phyloP scores from a whole-genome alignment of 2,113 vertebrate genomes.

The Leptobrachium leishanense region DNA sequence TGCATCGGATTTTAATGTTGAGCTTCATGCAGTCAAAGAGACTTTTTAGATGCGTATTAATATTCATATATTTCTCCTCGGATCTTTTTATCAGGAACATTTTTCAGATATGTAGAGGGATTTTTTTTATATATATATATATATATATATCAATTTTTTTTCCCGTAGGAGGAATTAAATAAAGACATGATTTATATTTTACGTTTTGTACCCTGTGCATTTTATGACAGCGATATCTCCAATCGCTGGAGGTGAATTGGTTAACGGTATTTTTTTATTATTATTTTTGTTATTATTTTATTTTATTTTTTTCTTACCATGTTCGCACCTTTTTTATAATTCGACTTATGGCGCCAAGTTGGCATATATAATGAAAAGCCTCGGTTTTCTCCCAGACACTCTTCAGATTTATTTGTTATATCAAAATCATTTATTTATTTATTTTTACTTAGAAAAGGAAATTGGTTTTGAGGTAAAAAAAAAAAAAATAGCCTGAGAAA shows the following conservation, averaged over 20 bases:
- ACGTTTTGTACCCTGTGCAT: background rate
- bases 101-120: constrained; percentile 21
- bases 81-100: constrained; percentile 34
- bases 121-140: constrained; percentile 17
- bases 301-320: background rate
- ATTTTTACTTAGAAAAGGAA: background rate
- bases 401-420: constrained; percentile 11
- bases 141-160: background rate
- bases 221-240: background rate
- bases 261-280: background rate
- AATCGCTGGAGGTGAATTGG: background rate
- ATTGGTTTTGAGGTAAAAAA: background rate
- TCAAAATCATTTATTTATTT: background rate
- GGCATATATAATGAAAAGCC: constrained; percentile 8
- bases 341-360: constrained; percentile 1
- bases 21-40: constrained; percentile 27
- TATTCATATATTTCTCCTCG: constrained; percentile 45
- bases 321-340: constrained; percentile 16
- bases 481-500: too few relatives aligned
- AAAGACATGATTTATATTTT: constrained; percentile 1
- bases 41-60: constrained; percentile 39
- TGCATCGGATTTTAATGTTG: constrained; percentile 38
- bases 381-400: background rate
- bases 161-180: constrained; percentile 1
- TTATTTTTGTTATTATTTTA: background rate